Evolutionary conservation across 2,797 vertebrate genomes (phyloP), one percentile per base, ranked within the genome.

Genomic region (Gobionotothen gibberifrons): DNA sequence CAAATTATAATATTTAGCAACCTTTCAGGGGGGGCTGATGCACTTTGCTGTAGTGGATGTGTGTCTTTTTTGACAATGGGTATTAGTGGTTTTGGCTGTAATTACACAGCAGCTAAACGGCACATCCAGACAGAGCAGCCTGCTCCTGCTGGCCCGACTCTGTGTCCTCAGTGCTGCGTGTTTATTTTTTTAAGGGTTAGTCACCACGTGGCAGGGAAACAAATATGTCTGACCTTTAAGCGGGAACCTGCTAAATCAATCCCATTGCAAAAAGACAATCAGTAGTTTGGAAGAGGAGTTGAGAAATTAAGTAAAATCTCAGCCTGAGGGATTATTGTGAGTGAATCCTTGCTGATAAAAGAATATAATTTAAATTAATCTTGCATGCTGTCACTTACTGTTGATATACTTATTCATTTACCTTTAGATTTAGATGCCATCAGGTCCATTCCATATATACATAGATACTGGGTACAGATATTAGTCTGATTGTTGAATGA

Each of bases 31-130:
- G 0, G 32, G 70, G 64, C 40, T 39, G 44, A 46, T 63, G 0
- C 53, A 48, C 42, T 72, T 48, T 3, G n/a, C 62, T 43, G 69
- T 44, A 29, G 72, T 44, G 68, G 17, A 48, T 70, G 42, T 67
- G 62, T 75, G 52, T 42, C 42, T 54, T 61, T 79, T 63, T 78
- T 55, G 72, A 53, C 81, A 76, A 74, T 76, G 61, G 71, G 47
- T 71, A 71, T 78, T 65, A 61, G 81, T 80, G 73, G 49, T 78
- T 70, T 63, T 75, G 72, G 74, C 55, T 83, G 49, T 89, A 86
- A 88, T 87, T 83, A 86, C 68, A 80, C 72, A 74, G 56, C 70
- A 85, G 78, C 52, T 73, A 67, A 74, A 71, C 53, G 1, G 53
- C 73, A 61, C 11, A 6, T 77, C 59, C 80, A 82, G 64, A 69